Evolutionary conservation across 2,888 invertebrate species (phyloP), one percentile per base, ranked within the genome.

Genomic region (Heliconius charithonia): DNA sequence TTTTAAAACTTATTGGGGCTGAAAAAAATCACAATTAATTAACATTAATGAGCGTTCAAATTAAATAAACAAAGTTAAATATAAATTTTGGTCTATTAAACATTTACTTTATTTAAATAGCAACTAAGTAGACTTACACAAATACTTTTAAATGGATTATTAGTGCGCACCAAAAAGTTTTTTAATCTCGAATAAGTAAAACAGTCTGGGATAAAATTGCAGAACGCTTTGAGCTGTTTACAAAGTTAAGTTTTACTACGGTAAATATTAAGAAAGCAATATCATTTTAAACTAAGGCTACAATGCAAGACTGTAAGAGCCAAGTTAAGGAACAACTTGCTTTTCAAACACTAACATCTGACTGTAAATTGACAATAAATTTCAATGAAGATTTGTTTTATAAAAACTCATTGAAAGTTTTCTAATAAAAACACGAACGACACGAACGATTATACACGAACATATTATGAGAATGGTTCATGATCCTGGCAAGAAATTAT

Each of bases 171-270:
- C 71, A 67, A 80, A 81, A 81, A 81, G 56, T 80, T 81, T 81
- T 80, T 80, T 81, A 80, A 81, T 81, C 80, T 80, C 67, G 75
- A 78, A 80, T 71, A 76, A 77, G 80, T 77, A 73, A 73, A 78
- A 78, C 73, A 73, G 73, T 77, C 71, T 32, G 67, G 77, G 41
- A 77, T 66, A 77, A 77, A 78, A 78, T 78, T 78, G 73, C 77
- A 78, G n/a, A 73, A 78, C 75, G 79, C 73, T 78, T 76, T 62
- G 67, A 65, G 67, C 78, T 78, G 76, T 78, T 78, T 76, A 78
- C 73, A 75, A 80, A 80, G 76, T 80, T 78, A 76, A 76, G 63
- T 78, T 80, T 80, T 78, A 78, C 76, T 78, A 73, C 73, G 73
- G 76, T 78, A 76, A 80, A 80, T 78, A 78, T 78, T 78, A 76